Conservation (phyloP, 2,797 vertebrate genomes). For the Sebastes hubbsi region DNA sequence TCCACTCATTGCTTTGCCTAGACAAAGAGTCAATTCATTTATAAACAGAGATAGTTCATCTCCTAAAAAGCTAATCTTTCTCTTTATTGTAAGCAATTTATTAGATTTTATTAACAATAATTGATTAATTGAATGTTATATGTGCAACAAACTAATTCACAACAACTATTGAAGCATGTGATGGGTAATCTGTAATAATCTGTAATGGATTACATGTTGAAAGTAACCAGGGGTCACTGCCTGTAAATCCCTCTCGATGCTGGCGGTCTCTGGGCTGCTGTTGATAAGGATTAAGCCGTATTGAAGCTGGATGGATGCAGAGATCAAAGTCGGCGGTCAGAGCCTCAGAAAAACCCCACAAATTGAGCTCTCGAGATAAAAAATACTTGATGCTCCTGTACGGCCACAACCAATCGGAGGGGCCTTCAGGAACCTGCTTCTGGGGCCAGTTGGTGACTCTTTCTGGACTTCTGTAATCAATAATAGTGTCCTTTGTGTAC, state of each 20-base stretch:
- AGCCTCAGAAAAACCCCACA: slow-evolving; percentile 82
- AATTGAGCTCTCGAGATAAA: slow-evolving; percentile 72
- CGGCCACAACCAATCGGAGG: background rate
- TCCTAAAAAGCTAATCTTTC: background rate
- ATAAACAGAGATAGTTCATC: no score
- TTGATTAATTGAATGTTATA: background rate
- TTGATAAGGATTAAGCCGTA: slow-evolving; percentile 94
- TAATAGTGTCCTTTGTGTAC: background rate
- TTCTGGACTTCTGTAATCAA: background rate
- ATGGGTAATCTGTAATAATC: slow-evolving; percentile 58
- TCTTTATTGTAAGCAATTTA: background rate
- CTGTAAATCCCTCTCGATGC: slow-evolving; percentile 49
- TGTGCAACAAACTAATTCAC: background rate
- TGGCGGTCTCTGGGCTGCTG: slow-evolving; percentile 81
- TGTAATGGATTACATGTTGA: slow-evolving; percentile 67
- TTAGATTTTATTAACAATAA: background rate
- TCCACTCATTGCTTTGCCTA: background rate
- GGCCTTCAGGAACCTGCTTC: slow-evolving; percentile 21
- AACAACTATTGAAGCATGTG: slow-evolving; percentile 7
- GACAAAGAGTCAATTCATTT: background rate
- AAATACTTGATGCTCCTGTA: slow-evolving; percentile 37
- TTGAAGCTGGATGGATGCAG: slow-evolving; percentile 92
- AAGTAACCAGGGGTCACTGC: slow-evolving; percentile 31
- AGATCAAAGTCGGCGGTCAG: slow-evolving; percentile 86
- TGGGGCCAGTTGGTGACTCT: background rate